Evolutionary conservation across 2,113 vertebrate species (phyloP).

Genomic region (Ciconia boyciana): DNA sequence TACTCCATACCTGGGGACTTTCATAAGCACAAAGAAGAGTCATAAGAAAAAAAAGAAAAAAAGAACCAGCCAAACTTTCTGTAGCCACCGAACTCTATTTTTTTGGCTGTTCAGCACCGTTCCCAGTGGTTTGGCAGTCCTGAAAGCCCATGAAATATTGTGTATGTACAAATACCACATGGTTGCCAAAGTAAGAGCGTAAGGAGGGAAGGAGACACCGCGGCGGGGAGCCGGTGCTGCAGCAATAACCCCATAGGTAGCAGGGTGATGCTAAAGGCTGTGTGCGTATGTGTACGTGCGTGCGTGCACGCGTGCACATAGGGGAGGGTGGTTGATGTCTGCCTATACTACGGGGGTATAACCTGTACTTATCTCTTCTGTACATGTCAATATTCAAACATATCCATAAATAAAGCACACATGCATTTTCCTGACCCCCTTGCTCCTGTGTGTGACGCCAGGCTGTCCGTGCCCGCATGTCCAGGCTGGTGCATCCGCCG

Average conservation of each 20-base stretch:
- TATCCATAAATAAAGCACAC: slow-evolving; percentile 70
- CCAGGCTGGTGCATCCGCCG: neutral
- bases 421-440: slow-evolving; percentile 41
- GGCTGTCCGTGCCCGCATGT: rapidly evolving
- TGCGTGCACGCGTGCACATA: rapidly evolving
- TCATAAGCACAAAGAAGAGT: slow-evolving; percentile 48
- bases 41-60: neutral
- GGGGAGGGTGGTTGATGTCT: neutral
- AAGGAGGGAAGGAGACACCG: neutral
- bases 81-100: neutral
- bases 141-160: neutral
- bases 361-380: slow-evolving; percentile 52
- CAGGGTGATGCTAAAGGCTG: neutral
- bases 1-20: neutral
- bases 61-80: neutral
- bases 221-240: neutral
- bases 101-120: neutral
- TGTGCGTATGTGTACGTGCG: neutral
- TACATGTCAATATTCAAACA: slow-evolving; percentile 36
- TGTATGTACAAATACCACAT: neutral
- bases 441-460: rapidly evolving
- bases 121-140: neutral
- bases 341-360: neutral
- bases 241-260: neutral
- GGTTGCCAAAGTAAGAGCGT: rapidly evolving